Base-by-base conservation (phyloP, 2,888 invertebrate species). In the Morpho achilles region DNA sequence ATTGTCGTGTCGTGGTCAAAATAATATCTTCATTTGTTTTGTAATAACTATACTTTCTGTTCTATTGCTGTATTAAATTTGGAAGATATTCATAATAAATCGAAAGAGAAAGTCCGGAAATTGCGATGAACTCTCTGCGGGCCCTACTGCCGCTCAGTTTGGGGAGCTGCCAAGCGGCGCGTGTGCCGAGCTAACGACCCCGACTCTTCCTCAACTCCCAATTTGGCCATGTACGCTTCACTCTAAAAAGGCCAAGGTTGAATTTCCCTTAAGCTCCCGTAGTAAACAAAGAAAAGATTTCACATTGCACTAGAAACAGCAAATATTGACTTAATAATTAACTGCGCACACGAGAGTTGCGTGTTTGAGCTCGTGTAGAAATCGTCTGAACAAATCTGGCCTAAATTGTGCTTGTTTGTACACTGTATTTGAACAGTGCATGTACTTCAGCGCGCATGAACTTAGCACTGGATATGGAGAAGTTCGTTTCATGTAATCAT, bases 181-280 rank as follows among this genome's bases (percentile, higher is more conserved):
- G 58, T 67, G 70, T 73, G 73, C 66, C 64, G 66, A 72, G 74
- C 73, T 69, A 75, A 74, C 68, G 78, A 76, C 78, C 76, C 58
- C 58, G 59, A 54, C 57, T 60, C 64, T 70, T 69, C 68, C 69
- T 68, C 63, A 63, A 69, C 64, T 60, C 74, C 72, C 67, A 68
- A 72, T 71, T 61, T 58, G 59, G 74, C 58, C 65, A 59, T 65
- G 54, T 56, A 52, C 60, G 53, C 61, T 56, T 58, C 47, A 10
- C 58, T 54, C 53, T 54, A 53, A 65, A 62, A 59, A 62, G 62
- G 62, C 62, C 64, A 65, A 66, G 65, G 63, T 65, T 64, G 55
- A 43, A 56, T 51, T 50, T 49, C 40, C 42, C 58, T 44, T 16
- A 5, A 44, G 46, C 61, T 47, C 46, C 45, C 55, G 43, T 32